Percentiles rank a stretch among this genome's conserved stretches.
Evolutionary conservation across 2,888 invertebrate species (phyloP).

Genomic region (Siphlonurus alternatus): DNA sequence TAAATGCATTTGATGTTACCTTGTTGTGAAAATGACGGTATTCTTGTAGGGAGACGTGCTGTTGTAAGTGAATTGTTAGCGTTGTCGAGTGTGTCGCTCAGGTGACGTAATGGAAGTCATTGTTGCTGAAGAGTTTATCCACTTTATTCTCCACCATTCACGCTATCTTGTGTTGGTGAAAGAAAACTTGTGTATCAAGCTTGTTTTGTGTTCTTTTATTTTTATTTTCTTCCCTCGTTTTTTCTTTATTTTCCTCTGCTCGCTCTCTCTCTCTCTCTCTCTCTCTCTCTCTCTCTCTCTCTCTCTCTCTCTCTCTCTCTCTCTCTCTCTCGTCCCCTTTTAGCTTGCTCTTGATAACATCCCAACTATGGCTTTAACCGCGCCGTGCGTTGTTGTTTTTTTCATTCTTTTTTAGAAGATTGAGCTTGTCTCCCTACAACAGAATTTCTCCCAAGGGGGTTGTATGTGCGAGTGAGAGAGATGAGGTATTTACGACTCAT

Average conservation of each 20-base stretch:
- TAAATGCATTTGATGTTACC: no score
- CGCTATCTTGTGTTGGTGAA: no score
- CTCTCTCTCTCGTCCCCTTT: not conserved
- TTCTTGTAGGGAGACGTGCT: no score
- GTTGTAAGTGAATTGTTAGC: no score
- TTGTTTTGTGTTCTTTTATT: no score
- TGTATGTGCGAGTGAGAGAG: not conserved
- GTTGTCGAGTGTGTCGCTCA: no score
- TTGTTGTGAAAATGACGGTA: no score
- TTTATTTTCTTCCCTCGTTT: no score
- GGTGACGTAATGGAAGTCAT: no score
- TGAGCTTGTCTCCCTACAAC: not conserved
- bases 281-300: not conserved
- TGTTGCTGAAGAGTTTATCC: no score
- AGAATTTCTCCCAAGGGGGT: not conserved
- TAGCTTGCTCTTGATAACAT: not conserved
- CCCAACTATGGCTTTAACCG: not conserved
- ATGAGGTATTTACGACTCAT: slow-evolving; percentile 1
- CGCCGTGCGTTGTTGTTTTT: not conserved
- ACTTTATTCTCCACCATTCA: no score
- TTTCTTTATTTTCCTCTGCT: not conserved
- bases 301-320: not conserved
- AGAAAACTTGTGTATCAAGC: no score
- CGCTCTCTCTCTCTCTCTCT: not conserved
- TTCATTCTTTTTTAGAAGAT: not conserved